Evolutionary conservation across 2,888 invertebrate species (phyloP), one percentile per base, ranked within the genome.

Genomic region (Beris morrisii): DNA sequence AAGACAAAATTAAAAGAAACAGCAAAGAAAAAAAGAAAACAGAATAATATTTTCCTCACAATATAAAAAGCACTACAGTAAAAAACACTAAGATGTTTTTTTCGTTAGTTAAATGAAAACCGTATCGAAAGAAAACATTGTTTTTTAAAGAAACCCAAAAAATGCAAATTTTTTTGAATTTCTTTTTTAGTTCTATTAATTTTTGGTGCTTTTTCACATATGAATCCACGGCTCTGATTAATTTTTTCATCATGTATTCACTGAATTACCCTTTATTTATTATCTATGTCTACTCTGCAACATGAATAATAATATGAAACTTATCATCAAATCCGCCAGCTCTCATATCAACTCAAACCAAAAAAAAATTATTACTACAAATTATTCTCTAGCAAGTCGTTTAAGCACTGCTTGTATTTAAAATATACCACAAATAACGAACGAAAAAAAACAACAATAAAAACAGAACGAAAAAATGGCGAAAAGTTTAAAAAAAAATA

Each of bases 201-300:
- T 38, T 38, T 38, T 38, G 38, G 38, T 38, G 38, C 38, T 38
- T 80, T 80, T 80, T 81, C 80, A 81, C 81, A 81, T 80, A 80
- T 81, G 81, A 79, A 77, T 76, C 80, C 80, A 81, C 77, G 79
- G 81, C 75, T 79, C 80, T 81, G 81, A 80, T 78, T 78, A 77
- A 78, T 77, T 81, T 81, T 79, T 80, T 79, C 80, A 80, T 80
- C 80, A 79, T 79, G 64, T 64, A 64, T 45, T 54, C 30, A 32
- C 53, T 61, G 61, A 61, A 52, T 59, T 59, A 59, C 61, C 61
- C 50, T 52, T 30, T 38, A 38, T 38, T 38, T 38, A 38, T 38
- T 38, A 38, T 38, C 38, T 38, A 9, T 38, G 38, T 38, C 4
- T 7, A 38, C 38, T 38, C 38, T 38, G 38, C 38, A 38, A 38